Evolutionary conservation across 1,140 invertebrate genomes (phyloP), one percentile per base, ranked within the genome.

Genomic region (Drosophila parabipectinata): DNA sequence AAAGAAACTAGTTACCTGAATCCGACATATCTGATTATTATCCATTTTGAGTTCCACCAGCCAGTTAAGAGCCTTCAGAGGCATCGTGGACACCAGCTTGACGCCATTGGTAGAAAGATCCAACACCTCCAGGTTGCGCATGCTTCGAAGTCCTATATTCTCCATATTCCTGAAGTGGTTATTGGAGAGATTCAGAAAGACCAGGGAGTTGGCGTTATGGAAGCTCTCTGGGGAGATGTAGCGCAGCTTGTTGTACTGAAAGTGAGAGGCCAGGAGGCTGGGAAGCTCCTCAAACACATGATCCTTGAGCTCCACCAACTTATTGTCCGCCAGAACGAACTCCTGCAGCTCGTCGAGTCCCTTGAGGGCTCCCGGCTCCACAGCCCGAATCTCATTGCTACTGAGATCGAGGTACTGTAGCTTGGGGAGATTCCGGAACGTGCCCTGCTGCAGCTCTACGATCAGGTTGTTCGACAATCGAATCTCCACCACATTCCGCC

Each of bases 21-120:
- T 94, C 3, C 93, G 92, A 81, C 95, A 96, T 77, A 96, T 95
- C 44, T 93, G 92, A 92, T 96, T 96, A 81, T 95, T 94, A 84
- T 96, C 95, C 92, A 96, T 93, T 93, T 96, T 96, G 1, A 98
- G 90, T 89, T 97, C 96, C 0, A 97, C 96, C 9, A 98, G 92
- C 95, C 96, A 97, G 88, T 97, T 96, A 93, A 98, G 95, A 26
- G 93, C 91, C 18, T 94, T 93, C 4, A 95, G 92, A 0, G 93
- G 93, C 90, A 94, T 95, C 12, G 94, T 93, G 10, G 94, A 94
- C 0, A 98, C 93, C 73, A 94, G 94, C 1, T 94, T 93, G n/a
- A 98, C 92, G 50, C 94, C 94, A 90, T 98, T 98, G 75, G 95
- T 94, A 91, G 95, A 97, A 37, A 97, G 90, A 91, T 97, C 96